These are phyloP conservation scores for Nebria brevicollis DNA, from an alignment of 2,888 invertebrate genomes.

Conservation along the genomic window DNA sequence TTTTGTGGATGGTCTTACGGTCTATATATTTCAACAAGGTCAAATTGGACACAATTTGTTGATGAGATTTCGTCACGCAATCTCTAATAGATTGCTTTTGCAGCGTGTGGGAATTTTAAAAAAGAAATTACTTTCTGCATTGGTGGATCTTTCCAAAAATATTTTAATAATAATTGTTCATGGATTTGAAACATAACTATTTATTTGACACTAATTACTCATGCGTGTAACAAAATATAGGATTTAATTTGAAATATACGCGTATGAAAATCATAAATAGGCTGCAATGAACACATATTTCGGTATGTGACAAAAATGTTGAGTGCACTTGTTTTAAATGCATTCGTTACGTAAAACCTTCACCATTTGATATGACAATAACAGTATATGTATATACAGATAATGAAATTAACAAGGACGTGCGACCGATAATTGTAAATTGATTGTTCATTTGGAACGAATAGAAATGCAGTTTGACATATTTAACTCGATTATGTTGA, in stretches of 20 bases:
- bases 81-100: slow-evolving; percentile 30
- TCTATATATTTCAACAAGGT: slow-evolving; percentile 20
- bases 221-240: background rate
- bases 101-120: background rate
- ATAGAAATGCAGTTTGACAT: slow-evolving; percentile 46
- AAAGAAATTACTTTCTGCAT: background rate
- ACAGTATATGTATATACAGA: slow-evolving; percentile 40
- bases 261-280: background rate
- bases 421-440: slow-evolving; percentile 45
- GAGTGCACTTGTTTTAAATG: background rate
- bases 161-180: background rate
- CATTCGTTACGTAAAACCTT: slow-evolving; percentile 12
- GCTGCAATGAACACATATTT: background rate
- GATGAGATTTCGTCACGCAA: slow-evolving; percentile 31
- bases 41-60: slow-evolving; percentile 26
- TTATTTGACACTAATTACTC: background rate
- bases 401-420: slow-evolving; percentile 46
- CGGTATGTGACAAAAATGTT: slow-evolving; percentile 6
- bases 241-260: background rate
- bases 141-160: background rate
- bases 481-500: slow-evolving; percentile 43
- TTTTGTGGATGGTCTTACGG: background rate
- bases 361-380: slow-evolving; percentile 45
- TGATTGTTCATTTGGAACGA: slow-evolving; percentile 47
- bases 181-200: background rate